Evolutionary conservation across 2,113 vertebrate genomes (phyloP), one percentile per base, ranked within the genome.

Genomic region (Myrmophylax atrothorax): DNA sequence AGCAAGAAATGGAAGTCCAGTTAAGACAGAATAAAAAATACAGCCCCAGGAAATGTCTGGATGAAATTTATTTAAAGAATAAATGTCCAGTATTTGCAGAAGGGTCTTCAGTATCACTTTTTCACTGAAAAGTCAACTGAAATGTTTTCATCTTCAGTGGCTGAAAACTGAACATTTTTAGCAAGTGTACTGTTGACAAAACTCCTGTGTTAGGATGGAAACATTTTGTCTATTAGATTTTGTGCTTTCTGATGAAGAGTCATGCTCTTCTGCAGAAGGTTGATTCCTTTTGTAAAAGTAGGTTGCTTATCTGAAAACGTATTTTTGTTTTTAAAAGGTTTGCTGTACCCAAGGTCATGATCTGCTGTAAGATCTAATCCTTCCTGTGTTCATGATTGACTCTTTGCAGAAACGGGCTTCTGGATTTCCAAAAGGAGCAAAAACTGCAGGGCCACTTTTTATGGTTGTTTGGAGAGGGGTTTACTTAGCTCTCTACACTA

Each of bases 401-500:
- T 84, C 38, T 84, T 37, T 63, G 49, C 62, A 90, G 52, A 26
- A 72, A 23, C 1, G 0, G 64, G 53, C 35, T 77, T 94, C 83
- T 92, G 56, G 29, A 28, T 78, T 93, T 92, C 76, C 58, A 75
- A 93, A 90, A 88, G 79, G 8, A 84, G 64, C 26, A 90, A 85
- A 93, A 85, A 70, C 33, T 67, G 47, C 47, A 74, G 28, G 49
- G 13, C 23, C 26, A 49, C 82, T 78, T 78, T 78, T 95, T 81
- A 93, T 73, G 73, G 40, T 26, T 89, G 28, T 96, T 95, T 94
- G 87, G 58, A 94, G 53, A 84, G 19, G 77, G 56, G 38, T 75
- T 94, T 93, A 49, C 60, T 96, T 82, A 64, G 72, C 38, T 86
- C 24, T 90, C 59, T 68, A 58, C 7, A 4, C 73, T 93, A 92